Conservation (phyloP, 2,113 vertebrate species). For the Apodemus sylvaticus region DNA sequence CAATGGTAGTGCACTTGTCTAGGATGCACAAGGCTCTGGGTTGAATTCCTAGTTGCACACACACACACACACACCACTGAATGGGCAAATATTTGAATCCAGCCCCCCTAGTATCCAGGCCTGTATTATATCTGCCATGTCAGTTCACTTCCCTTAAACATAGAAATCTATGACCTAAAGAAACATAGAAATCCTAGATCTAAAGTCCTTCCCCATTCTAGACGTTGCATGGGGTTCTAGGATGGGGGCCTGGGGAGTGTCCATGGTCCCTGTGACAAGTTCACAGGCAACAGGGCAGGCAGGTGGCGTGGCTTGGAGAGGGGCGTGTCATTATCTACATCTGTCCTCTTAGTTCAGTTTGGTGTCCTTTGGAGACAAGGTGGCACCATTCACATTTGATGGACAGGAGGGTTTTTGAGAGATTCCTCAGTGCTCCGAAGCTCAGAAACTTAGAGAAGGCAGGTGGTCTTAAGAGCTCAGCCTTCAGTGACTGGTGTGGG, state of each 20-base stretch:
- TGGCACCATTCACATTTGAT: background rate
- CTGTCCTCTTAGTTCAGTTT: background rate
- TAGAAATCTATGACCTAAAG: too few relatives aligned
- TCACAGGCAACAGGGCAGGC: rapidly evolving
- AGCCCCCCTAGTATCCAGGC: background rate
- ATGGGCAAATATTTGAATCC: background rate
- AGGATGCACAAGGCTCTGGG: background rate
- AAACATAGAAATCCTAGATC: too few relatives aligned
- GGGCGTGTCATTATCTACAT: background rate
- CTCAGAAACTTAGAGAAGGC: background rate
- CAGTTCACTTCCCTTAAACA: background rate
- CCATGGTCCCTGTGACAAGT: background rate
- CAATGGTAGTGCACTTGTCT: background rate
- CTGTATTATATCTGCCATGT: background rate
- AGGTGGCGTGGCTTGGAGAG: background rate
- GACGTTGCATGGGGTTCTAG: background rate
- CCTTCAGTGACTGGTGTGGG: too few relatives aligned
- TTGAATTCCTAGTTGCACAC: background rate
- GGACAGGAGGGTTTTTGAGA: background rate
- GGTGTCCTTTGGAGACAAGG: background rate
- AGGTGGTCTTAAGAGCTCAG: background rate
- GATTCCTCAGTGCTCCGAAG: background rate
- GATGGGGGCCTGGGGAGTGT: rapidly evolving
- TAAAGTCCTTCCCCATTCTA: background rate
- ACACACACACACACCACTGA: background rate